Conservation (phyloP, 37 sponge, comb jelly and placozoan genomes). For the Tethya wilhelma region DNA sequence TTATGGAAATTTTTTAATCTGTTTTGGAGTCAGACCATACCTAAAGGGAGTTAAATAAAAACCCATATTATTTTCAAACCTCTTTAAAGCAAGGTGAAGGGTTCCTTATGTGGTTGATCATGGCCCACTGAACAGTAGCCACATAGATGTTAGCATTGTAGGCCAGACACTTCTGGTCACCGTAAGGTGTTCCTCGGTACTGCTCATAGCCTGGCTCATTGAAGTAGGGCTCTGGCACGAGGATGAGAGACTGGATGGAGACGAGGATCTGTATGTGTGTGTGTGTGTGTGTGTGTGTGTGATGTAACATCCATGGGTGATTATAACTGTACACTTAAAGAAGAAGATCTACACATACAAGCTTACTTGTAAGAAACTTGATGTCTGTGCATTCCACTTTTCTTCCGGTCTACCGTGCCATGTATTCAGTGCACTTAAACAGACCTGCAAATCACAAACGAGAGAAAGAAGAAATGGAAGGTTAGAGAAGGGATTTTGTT, state of each 20-base stretch:
- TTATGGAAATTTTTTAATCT: no score
- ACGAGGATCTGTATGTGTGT: constrained; percentile 80
- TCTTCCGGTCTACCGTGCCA: constrained; percentile 96
- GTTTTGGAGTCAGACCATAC: no score
- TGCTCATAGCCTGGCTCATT: constrained; percentile 98
- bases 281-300: neutral
- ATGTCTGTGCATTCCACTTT: constrained; percentile 86
- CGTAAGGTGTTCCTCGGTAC: constrained; percentile 75
- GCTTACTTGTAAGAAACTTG: constrained; percentile 83
- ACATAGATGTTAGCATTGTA: constrained; percentile 82
- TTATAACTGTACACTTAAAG: neutral
- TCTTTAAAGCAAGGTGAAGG: constrained; percentile 87
- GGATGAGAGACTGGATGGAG: constrained; percentile 94
- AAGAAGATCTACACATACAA: neutral
- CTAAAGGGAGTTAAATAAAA: neutral
- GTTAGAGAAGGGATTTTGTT: neutral
- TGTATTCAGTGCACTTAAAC: constrained; percentile 92
- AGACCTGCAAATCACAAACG: constrained; percentile 55
- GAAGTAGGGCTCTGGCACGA: constrained; percentile 96
- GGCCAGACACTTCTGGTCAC: constrained; percentile 72
- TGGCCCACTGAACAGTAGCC: constrained; percentile 90
- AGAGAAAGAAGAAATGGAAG: neutral
- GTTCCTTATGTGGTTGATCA: constrained; percentile 82
- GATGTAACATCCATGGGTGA: neutral
- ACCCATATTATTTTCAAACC: constrained; percentile 30